phyloP scores from a whole-genome alignment of 2,113 vertebrate species.

The Psittacus erithacus region DNA sequence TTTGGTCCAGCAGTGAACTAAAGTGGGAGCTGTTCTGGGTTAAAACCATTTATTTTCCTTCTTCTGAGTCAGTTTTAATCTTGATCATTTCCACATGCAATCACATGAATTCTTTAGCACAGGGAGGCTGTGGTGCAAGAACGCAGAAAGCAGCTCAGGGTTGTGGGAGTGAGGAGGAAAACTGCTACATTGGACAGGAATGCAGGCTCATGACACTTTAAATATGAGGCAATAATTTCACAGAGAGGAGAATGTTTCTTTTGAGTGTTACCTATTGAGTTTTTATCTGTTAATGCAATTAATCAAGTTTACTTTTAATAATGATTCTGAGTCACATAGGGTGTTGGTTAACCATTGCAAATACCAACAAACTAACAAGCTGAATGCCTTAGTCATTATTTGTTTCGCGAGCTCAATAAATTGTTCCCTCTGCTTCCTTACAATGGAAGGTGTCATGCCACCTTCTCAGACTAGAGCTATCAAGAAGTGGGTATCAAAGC shows the following conservation, averaged over 20 bases:
- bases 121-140: neutral
- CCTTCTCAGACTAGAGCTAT: neutral
- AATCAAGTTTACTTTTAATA: neutral
- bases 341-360: slow-evolving; percentile 38
- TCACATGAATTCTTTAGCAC: neutral
- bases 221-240: neutral
- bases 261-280: neutral
- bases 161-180: slow-evolving; percentile 19
- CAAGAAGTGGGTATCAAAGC: neutral
- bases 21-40: neutral
- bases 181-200: neutral
- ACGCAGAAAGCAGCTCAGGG: neutral
- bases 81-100: neutral
- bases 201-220: neutral
- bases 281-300: slow-evolving; percentile 3
- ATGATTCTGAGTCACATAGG: slow-evolving; percentile 16
- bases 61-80: slow-evolving; percentile 18
- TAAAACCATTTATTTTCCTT: neutral
- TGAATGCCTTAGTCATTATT: slow-evolving; percentile 30
- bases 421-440: neutral
- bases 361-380: slow-evolving; percentile 12
- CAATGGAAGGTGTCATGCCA: neutral
- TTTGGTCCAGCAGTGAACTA: neutral
- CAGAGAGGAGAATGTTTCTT: slow-evolving; percentile 23
- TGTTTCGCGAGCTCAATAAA: neutral